Base-by-base conservation (phyloP, 2,113 vertebrate genomes). In the Psettodes erumei region DNA sequence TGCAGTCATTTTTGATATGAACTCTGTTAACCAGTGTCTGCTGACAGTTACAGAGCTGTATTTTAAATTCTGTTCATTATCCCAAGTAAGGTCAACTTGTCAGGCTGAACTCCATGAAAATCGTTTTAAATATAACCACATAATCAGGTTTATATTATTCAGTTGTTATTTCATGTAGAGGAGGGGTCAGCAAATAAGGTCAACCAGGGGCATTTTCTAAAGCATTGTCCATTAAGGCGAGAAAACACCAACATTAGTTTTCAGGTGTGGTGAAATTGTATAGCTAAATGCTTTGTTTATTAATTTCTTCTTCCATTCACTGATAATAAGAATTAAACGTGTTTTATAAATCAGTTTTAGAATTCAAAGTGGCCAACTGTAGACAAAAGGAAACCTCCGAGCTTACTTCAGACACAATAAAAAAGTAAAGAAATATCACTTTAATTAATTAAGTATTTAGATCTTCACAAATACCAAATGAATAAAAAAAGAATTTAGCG, bases 1-100 rank as follows among this genome's bases (percentile, higher is more conserved):
- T 94, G 93, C 67, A 94, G 95, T 94, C 55, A 54, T 40, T 71
- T 18, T 19, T 8, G 25, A 2, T 8, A 16, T 16, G 18, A 38
- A 4, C 10, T 33, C 9, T 50, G n/a, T 15, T 50, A 4, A 50
- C 4, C 45, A 37, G 23, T 23, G 9, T 42, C 55, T 73, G 11
- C 58, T 16, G 1, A 45, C 13, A 32, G 25, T 42, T 33, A 40
- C 0, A 54, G 7, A 51, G 7, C 28, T 6, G 23, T 13, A 6
- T n/a, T 71, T 58, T 2, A 27, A 35, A 27, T 37, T 35, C 10
- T 27, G 11, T 1, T 37, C 18, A 30, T 21, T n/a, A 21, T 8
- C 18, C 2, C 15, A 16, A 33, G n/a, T n/a, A 38, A 45, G 16
- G 6, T 18, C 16, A 18, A 8, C 6, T 38, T 38, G 12, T 38